Conservation (phyloP, 2,113 vertebrate species). For the Pseudorhombus dupliciocellatus region DNA sequence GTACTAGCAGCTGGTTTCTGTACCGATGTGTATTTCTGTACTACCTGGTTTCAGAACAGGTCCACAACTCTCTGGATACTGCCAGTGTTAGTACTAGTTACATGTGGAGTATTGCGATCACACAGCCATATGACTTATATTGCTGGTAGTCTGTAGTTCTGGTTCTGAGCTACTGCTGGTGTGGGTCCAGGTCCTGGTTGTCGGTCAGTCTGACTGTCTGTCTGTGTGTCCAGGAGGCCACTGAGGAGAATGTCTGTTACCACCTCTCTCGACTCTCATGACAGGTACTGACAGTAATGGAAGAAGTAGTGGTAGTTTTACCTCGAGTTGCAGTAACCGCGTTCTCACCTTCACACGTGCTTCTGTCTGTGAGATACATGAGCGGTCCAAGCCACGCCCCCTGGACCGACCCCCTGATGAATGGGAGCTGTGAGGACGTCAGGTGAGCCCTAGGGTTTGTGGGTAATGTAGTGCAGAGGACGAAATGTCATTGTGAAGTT, state of each 20-base stretch:
- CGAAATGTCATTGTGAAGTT: background rate
- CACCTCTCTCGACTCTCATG: slow-evolving; percentile 81
- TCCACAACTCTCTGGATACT: no score
- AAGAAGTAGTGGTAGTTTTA: background rate
- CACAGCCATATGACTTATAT: background rate
- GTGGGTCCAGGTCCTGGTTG: background rate
- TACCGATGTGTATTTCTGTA: no score
- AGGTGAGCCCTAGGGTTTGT: slow-evolving; percentile 67
- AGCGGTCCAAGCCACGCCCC: slow-evolving; percentile 54
- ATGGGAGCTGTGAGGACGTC: slow-evolving; percentile 76
- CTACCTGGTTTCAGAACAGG: no score
- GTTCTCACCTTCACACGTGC: background rate
- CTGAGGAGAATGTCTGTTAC: slow-evolving; percentile 84
- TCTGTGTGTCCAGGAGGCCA: slow-evolving; percentile 80
- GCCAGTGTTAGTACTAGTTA: no score
- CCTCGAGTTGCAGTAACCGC: background rate
- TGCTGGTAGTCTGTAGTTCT: background rate
- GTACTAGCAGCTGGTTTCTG: background rate
- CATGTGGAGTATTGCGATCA: no score
- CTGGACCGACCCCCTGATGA: slow-evolving; percentile 72
- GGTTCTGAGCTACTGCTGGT: background rate
- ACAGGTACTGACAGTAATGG: slow-evolving; percentile 76
- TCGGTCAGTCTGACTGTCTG: background rate
- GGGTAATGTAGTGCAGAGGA: slow-evolving; percentile 22
- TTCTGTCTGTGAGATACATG: slow-evolving; percentile 64